Evolutionary conservation across 2,888 invertebrate species (phyloP).

Genomic region (Erynnis tages): DNA sequence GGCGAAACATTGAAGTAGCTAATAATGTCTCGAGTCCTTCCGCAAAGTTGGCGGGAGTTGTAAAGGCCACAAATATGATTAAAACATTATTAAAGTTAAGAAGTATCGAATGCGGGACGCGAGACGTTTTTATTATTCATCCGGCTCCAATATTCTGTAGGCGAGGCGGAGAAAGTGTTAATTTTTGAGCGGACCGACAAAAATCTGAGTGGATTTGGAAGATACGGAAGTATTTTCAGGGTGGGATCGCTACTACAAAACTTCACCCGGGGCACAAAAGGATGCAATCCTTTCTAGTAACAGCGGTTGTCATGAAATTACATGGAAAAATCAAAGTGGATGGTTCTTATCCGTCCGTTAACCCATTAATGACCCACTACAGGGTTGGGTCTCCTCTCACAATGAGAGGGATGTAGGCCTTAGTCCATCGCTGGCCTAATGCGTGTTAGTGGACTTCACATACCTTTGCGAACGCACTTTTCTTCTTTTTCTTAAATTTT

Average conservation of each 20-base stretch:
- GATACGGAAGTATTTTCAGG: slow-evolving; percentile 29
- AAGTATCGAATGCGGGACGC: slow-evolving; percentile 45
- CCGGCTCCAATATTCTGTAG: slow-evolving; percentile 49
- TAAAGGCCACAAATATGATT: slow-evolving; percentile 42
- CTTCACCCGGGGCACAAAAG: too few species aligned
- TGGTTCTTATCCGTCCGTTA: too few species aligned
- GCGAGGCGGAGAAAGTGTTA: slow-evolving; percentile 58
- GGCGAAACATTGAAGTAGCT: slow-evolving; percentile 27
- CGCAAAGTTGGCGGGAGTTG: slow-evolving; percentile 29
- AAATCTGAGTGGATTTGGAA: slow-evolving; percentile 46
- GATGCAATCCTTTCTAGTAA: too few species aligned
- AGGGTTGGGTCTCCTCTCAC: too few species aligned
- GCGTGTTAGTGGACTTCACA: too few species aligned
- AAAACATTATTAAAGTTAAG: slow-evolving; percentile 54
- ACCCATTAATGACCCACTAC: too few species aligned
- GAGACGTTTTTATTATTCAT: slow-evolving; percentile 62
- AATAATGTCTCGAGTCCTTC: slow-evolving; percentile 30
- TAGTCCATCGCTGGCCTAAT: too few species aligned
- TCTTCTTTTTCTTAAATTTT: too few species aligned
- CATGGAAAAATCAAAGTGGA: too few species aligned
- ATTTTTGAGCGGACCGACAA: slow-evolving; percentile 63
- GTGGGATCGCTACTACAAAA: neutral
- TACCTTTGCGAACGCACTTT: too few species aligned
- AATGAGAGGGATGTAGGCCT: too few species aligned
- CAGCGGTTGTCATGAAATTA: too few species aligned